A percentile compares a stretch with the other conserved stretches of the same genome.
Evolutionary conservation across 2,888 invertebrate species (phyloP).

Genomic region (Pimpla rufipes): DNA sequence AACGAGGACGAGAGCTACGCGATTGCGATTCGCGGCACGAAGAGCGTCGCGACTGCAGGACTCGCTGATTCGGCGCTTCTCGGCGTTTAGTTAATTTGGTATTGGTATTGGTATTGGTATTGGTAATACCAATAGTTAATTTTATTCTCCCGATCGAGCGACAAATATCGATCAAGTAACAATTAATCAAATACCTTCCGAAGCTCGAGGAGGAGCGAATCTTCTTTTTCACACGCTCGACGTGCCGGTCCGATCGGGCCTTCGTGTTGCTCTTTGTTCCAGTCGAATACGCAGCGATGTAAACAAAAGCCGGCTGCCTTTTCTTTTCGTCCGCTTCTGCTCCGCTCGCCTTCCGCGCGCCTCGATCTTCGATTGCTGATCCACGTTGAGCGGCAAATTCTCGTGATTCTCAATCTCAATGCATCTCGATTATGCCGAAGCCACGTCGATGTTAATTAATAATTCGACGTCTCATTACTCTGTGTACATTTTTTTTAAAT

Average conservation of each 20-base stretch:
- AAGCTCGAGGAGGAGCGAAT: neutral
- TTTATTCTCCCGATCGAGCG: no score
- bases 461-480: neutral
- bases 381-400: no score
- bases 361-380: conserved; percentile 4
- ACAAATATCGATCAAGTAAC: neutral
- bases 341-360: neutral
- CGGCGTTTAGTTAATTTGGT: no score
- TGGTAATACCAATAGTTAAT: no score
- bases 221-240: neutral
- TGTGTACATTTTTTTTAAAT: neutral
- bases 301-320: conserved; percentile 46
- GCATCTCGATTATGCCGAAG: neutral
- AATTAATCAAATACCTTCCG: conserved; percentile 3
- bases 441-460: neutral
- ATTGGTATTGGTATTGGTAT: no score
- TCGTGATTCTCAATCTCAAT: neutral
- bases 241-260: neutral
- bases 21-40: conserved; percentile 59
- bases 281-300: conserved; percentile 14
- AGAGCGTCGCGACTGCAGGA: neutral
- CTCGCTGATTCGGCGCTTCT: conserved; percentile 2
- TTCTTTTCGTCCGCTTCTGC: no score
- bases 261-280: conserved; percentile 29
- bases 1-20: conserved; percentile 26